These are phyloP conservation scores for Sialis lutaria DNA, from an alignment of 2,888 invertebrate species.

Conservation along the genomic window DNA sequence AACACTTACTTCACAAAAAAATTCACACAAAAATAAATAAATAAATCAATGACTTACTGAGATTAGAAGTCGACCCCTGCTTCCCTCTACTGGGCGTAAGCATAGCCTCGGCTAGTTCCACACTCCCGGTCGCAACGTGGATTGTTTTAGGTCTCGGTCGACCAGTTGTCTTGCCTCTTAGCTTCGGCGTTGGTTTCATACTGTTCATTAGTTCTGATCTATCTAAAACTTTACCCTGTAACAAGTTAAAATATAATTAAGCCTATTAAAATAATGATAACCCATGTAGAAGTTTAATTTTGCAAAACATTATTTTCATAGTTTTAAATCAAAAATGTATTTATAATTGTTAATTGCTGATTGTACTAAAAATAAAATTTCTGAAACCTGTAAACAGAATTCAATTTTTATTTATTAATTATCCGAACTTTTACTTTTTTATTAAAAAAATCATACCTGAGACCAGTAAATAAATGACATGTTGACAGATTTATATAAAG, in stretches of 20 bases:
- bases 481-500: too few relatives aligned
- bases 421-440: too few relatives aligned
- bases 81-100: constrained; percentile 53
- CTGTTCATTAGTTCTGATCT: constrained; percentile 41
- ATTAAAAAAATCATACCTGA: too few relatives aligned
- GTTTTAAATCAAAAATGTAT: too few relatives aligned
- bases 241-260: too few relatives aligned
- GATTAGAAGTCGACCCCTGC: constrained; percentile 67
- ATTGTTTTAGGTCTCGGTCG: constrained; percentile 80
- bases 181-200: constrained; percentile 41
- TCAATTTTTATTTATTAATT: not conserved
- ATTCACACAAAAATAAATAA: constrained; percentile 1
- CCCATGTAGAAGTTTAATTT: not conserved
- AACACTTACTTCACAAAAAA: constrained; percentile 7
- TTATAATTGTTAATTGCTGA: too few relatives aligned
- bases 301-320: not conserved
- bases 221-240: constrained; percentile 64
- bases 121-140: constrained; percentile 67
- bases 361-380: too few relatives aligned
- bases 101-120: constrained; percentile 61
- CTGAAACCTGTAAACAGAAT: not conserved
- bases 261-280: not conserved
- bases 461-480: too few relatives aligned
- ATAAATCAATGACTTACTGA: constrained; percentile 34
- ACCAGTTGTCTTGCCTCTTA: constrained; percentile 41